Conservation (phyloP, 2,113 vertebrate genomes). For the Propithecus coquereli region DNA sequence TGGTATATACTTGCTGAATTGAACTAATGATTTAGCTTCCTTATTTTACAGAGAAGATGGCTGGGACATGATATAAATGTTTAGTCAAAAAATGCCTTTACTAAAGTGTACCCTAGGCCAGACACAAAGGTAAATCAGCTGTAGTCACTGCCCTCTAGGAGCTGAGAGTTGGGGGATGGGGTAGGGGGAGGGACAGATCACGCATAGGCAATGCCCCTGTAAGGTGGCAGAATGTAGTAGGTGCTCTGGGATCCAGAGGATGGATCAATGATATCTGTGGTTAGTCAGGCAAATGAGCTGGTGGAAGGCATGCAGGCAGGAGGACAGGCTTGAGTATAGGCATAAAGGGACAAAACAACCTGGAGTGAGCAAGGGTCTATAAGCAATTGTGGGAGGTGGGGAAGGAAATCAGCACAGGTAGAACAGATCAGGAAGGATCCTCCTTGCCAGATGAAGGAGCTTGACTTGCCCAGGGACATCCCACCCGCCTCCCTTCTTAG, state of each 20-base stretch:
- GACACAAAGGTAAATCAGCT: not conserved
- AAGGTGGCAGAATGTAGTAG: not conserved
- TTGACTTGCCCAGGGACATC: not conserved
- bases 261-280: rapidly evolving
- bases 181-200: not conserved
- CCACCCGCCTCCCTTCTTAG: not conserved
- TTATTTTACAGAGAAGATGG: not conserved
- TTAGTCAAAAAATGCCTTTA: not conserved
- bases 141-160: not conserved
- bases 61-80: not conserved
- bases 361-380: no score
- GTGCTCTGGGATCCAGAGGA: rapidly evolving
- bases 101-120: not conserved
- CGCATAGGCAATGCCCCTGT: rapidly evolving
- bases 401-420: not conserved
- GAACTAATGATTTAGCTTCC: not conserved
- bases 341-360: not conserved
- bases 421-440: no score
- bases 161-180: not conserved
- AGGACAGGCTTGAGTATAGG: not conserved
- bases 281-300: not conserved
- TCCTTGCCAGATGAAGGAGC: not conserved
- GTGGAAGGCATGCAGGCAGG: not conserved
- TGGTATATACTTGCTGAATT: not conserved
- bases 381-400: not conserved